Conservation (phyloP, 2,797 vertebrate species). For the Echeneis naucrates region DNA sequence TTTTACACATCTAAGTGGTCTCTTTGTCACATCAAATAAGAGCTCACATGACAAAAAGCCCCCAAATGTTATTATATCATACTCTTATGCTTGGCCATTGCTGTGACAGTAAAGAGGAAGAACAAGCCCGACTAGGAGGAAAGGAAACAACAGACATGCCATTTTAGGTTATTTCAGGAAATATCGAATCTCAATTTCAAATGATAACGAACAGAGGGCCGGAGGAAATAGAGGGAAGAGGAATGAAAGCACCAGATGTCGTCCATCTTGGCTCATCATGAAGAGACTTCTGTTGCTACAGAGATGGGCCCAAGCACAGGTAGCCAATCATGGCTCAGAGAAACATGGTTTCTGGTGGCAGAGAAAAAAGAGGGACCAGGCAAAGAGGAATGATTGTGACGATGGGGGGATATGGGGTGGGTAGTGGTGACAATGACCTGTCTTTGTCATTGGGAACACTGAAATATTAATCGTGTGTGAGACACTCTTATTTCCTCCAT, state of each 20-base stretch:
- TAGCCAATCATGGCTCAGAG: constrained; percentile 27
- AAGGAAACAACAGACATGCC: constrained; percentile 16
- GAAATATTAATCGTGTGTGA: constrained; percentile 39
- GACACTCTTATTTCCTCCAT: constrained; percentile 9
- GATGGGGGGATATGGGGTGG: neutral
- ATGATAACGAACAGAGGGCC: neutral
- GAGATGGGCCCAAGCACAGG: constrained; percentile 37
- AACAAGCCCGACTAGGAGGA: neutral
- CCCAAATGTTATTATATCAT: neutral
- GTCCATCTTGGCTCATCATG: constrained; percentile 23
- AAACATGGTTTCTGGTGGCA: constrained; percentile 13
- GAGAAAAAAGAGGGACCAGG: neutral
- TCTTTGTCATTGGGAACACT: constrained; percentile 45
- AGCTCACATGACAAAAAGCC: neutral
- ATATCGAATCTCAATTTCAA: constrained; percentile 9
- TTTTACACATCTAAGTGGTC: constrained; percentile 22
- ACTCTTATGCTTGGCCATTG: neutral
- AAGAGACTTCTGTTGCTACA: constrained; percentile 39
- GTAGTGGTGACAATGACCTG: constrained; percentile 43
- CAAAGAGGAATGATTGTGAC: neutral
- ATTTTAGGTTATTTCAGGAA: neutral
- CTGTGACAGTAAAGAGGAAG: neutral
- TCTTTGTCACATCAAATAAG: constrained; percentile 4
- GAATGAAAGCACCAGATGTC: neutral
- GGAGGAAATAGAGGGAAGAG: neutral